Percentiles rank a stretch among this genome's conserved stretches.
These are phyloP conservation scores for Micromys minutus DNA, from an alignment of 2,113 vertebrate genomes.

Conservation along the genomic window DNA sequence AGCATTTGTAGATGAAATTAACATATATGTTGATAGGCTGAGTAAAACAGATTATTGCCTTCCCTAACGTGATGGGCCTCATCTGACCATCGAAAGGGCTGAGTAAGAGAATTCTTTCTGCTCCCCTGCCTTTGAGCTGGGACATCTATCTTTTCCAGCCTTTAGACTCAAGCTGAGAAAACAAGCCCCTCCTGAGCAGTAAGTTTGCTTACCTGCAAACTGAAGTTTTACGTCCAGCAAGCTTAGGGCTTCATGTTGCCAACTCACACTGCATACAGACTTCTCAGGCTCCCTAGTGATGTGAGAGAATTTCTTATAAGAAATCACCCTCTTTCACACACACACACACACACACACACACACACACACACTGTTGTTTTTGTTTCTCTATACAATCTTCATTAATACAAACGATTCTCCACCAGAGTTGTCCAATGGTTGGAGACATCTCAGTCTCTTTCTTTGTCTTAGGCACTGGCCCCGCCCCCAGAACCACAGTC, in stretches of 20 bases:
- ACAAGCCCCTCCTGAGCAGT: not conserved
- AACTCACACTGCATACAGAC: not conserved
- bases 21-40: not conserved
- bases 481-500: not conserved
- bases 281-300: not conserved
- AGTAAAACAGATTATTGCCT: not conserved
- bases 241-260: not conserved
- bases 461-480: not conserved
- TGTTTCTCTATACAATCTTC: conserved; percentile 23
- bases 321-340: too few relatives aligned
- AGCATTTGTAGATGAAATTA: conserved; percentile 18
- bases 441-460: not conserved
- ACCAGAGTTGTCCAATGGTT: not conserved
- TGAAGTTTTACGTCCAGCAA: not conserved
- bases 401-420: conserved; percentile 15
- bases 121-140: not conserved
- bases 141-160: not conserved
- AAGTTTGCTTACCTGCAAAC: not conserved
- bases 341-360: not conserved
- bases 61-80: not conserved
- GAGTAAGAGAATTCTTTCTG: conserved; percentile 46
- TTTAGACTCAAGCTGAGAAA: conserved; percentile 24
- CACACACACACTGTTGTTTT: not conserved
- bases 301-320: not conserved
- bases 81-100: not conserved